Evolutionary conservation across 1,140 invertebrate genomes (phyloP).

Genomic region (Subanguina moxae): DNA sequence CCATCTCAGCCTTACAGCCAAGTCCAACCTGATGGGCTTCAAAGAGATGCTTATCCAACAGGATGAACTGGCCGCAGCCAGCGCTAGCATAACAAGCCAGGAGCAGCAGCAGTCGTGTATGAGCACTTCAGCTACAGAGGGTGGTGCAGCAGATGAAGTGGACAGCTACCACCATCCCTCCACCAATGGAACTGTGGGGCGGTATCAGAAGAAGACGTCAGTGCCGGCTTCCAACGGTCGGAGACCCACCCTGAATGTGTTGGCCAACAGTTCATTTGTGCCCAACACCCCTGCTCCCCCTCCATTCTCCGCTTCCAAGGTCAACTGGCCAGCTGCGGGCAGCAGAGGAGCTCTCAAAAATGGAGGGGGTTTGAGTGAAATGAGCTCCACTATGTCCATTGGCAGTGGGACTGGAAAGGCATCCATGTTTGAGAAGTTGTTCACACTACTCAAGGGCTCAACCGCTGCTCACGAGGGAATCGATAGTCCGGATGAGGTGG

Average conservation of each 20-base stretch:
- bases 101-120: no score
- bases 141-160: slow-evolving; percentile 2
- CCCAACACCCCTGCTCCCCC: not conserved
- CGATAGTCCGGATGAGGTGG: slow-evolving; percentile 38
- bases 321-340: not conserved
- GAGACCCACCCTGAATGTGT: not conserved
- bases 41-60: slow-evolving; percentile 36
- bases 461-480: slow-evolving; percentile 16
- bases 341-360: not conserved
- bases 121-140: slow-evolving; percentile 2
- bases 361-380: not conserved
- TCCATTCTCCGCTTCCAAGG: not conserved
- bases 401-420: slow-evolving; percentile 22
- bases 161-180: not conserved
- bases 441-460: slow-evolving; percentile 23
- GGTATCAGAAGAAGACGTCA: slow-evolving; percentile 42
- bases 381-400: not conserved
- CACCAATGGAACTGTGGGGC: slow-evolving; percentile 6
- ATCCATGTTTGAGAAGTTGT: slow-evolving; percentile 15
- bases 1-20: slow-evolving; percentile 89
- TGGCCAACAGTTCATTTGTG: not conserved
- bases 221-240: slow-evolving; percentile 5
- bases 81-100: not conserved
- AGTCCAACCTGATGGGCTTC: slow-evolving; percentile 81
- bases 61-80: not conserved